These are phyloP conservation scores for Nomada ferruginata DNA, from an alignment of 2,888 invertebrate species.

Conservation along the genomic window DNA sequence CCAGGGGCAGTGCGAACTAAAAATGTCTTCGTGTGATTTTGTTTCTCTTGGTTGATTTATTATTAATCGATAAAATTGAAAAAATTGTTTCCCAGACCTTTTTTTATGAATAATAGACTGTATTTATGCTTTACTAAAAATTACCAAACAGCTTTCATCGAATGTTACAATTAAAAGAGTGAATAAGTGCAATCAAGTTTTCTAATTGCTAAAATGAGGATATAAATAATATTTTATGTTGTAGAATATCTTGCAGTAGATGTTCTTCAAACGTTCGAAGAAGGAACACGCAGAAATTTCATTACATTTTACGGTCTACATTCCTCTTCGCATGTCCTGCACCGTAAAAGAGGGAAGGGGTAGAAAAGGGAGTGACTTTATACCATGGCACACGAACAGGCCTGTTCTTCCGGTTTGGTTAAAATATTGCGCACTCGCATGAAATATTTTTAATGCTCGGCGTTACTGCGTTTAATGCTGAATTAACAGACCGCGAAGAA, in stretches of 20 bases:
- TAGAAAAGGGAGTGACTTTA: conserved; percentile 18
- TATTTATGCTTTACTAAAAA: too few relatives aligned
- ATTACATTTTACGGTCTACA: conserved; percentile 49
- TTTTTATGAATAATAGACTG: too few relatives aligned
- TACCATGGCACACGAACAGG: conserved; percentile 18
- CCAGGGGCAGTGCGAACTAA: conserved; percentile 68
- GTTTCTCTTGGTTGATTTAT: conserved; percentile 48
- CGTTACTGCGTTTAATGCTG: conserved; percentile 61
- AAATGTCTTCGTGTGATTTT: conserved; percentile 69
- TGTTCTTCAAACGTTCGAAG: conserved; percentile 13
- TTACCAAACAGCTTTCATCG: too few relatives aligned
- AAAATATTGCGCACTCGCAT: conserved; percentile 37
- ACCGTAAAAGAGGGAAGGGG: conserved; percentile 12
- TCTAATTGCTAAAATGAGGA: too few relatives aligned
- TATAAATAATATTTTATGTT: too few relatives aligned
- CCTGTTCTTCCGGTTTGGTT: conserved; percentile 38
- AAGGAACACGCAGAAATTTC: conserved; percentile 30
- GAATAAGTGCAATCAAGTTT: too few relatives aligned
- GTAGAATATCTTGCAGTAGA: too few relatives aligned
- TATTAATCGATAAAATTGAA: conserved; percentile 2
- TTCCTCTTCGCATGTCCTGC: conserved; percentile 37
- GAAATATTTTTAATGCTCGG: conserved; percentile 61
- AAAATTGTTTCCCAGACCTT: too few relatives aligned
- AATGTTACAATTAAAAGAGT: too few relatives aligned
- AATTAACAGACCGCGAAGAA: conserved; percentile 45